Percentiles rank a stretch among this genome's conserved stretches.
Conservation (phyloP, 2,888 invertebrate species). For the Rhamnusium bicolor region DNA sequence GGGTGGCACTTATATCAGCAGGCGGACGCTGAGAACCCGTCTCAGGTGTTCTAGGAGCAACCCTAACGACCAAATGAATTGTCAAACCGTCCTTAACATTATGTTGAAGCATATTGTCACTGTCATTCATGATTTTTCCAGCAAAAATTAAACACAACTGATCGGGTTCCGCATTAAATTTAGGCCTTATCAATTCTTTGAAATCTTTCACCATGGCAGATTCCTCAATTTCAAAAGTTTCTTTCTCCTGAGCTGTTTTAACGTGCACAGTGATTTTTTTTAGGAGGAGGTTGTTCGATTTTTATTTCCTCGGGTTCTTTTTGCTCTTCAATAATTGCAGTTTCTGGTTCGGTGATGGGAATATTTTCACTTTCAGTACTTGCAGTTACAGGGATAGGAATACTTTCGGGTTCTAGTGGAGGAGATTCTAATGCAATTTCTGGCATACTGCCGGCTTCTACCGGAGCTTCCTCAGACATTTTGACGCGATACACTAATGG, state of each 20-base stretch:
- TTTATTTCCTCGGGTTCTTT: not conserved
- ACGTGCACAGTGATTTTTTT: conserved; percentile 87
- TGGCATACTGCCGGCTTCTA: conserved; percentile 49
- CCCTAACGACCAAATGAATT: conserved; percentile 94
- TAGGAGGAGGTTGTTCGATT: conserved; percentile 47
- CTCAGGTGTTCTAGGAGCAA: conserved; percentile 77
- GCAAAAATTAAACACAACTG: conserved; percentile 97
- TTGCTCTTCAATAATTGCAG: not conserved
- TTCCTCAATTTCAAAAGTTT: conserved; percentile 87
- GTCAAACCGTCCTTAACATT: conserved; percentile 96
- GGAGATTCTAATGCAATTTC: conserved; percentile 45
- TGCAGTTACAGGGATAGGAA: not conserved
- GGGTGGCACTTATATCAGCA: conserved; percentile 62
- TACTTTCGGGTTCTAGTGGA: conserved; percentile 26
- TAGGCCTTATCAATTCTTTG: conserved; percentile 86
- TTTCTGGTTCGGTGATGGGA: conserved; percentile 22
- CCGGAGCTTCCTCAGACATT: conserved; percentile 64
- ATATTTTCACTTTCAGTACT: not conserved
- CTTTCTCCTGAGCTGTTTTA: conserved; percentile 95
- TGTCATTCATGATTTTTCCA: conserved; percentile 98
- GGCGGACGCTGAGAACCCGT: conserved; percentile 64
- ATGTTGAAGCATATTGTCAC: conserved; percentile 88
- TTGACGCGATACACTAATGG: conserved; percentile 45
- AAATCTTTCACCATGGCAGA: conserved; percentile 92
- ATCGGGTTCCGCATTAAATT: conserved; percentile 89